Percentiles rank a stretch among this genome's conserved stretches.
Evolutionary conservation across 2,888 invertebrate species (phyloP).

Genomic region (Tachina lurida): DNA sequence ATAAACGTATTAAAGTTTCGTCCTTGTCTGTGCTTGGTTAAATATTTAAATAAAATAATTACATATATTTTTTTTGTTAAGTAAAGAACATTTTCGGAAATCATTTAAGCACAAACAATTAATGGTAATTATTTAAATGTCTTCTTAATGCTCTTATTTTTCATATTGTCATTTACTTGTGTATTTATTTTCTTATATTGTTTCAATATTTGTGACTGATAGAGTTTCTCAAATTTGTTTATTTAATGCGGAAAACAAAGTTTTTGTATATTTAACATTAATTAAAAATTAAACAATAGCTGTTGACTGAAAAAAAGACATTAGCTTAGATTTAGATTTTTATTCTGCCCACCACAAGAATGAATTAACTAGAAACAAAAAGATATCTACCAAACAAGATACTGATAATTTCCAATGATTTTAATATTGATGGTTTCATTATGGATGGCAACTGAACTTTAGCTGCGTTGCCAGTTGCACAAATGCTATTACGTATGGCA

Average conservation of each 20-base stretch:
- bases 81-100: slow-evolving; percentile 11
- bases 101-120: slow-evolving; percentile 15
- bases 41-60: slow-evolving; percentile 35
- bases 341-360: too few species aligned
- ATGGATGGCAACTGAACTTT: too few species aligned
- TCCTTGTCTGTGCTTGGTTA: slow-evolving; percentile 26
- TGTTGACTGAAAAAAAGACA: neutral
- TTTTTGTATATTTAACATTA: slow-evolving; percentile 6
- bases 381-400: too few species aligned
- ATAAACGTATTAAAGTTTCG: slow-evolving; percentile 1
- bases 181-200: neutral
- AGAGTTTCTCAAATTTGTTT: neutral
- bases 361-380: too few species aligned
- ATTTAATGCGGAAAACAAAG: slow-evolving; percentile 17
- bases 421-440: too few species aligned
- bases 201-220: slow-evolving; percentile 25
- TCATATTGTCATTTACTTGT: slow-evolving; percentile 5
- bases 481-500: too few species aligned
- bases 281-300: slow-evolving; percentile 32
- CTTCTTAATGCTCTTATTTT: neutral
- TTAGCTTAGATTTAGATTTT: neutral
- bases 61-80: neutral
- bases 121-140: neutral
- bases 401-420: too few species aligned
- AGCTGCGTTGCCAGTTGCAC: too few species aligned